A percentile compares a stretch with the other conserved stretches of the same genome.
These are phyloP conservation scores for Eupithecia exiguata DNA, from an alignment of 2,888 invertebrate genomes.

Conservation along the genomic window DNA sequence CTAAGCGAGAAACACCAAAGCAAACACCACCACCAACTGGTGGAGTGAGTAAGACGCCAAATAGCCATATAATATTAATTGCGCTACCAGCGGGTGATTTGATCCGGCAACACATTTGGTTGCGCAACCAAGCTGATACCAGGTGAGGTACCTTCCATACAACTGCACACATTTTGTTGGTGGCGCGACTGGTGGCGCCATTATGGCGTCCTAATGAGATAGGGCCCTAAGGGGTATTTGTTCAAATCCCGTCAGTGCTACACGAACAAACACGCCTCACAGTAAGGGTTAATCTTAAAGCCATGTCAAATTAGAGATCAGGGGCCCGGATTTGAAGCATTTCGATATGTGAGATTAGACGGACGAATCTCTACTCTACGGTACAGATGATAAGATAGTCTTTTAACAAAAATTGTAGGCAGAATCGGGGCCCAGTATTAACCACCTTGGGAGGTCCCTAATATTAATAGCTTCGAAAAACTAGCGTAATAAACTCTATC, in stretches of 20 bases:
- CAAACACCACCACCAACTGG: no score
- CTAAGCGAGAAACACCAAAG: no score
- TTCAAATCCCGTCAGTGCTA: constrained; percentile 37
- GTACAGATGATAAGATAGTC: neutral
- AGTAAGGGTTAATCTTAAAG: constrained; percentile 59
- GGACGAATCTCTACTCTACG: neutral
- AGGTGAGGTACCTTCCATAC: no score
- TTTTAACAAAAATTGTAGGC: neutral
- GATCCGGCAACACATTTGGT: no score
- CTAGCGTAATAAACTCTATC: constrained; percentile 8
- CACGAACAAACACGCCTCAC: constrained; percentile 39
- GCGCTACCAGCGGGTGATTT: no score
- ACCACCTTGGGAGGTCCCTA: constrained; percentile 75
- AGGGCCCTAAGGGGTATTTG: constrained; percentile 52
- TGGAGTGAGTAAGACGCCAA: no score
- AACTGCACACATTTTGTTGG: no score
- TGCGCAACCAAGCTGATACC: no score
- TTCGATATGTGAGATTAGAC: neutral
- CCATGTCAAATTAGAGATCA: constrained; percentile 55
- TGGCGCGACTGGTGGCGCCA: no score
- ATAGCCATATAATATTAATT: no score
- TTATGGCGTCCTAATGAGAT: no score
- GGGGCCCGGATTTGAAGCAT: neutral
- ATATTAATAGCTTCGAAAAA: constrained; percentile 64
- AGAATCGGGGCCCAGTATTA: constrained; percentile 43